A percentile compares a stretch with the other conserved stretches of the same genome.
Conservation (phyloP, 2,888 invertebrate genomes). For the Rhogogaster chlorosoma region DNA sequence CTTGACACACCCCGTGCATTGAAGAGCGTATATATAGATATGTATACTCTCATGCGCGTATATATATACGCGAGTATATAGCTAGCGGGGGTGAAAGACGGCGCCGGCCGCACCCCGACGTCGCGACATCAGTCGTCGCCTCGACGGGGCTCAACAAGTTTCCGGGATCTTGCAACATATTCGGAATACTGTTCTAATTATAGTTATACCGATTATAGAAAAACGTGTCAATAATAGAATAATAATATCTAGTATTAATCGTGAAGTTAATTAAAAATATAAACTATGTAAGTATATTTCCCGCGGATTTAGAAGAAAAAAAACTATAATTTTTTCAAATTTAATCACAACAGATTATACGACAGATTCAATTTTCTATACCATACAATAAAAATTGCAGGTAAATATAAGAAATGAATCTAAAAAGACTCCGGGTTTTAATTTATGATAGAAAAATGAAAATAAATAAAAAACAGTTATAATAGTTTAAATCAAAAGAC, state of each 20-base stretch:
- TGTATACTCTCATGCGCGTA: background rate
- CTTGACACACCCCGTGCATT: slow-evolving; percentile 30
- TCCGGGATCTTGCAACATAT: slow-evolving; percentile 59
- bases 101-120: slow-evolving; percentile 73
- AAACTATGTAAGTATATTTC: background rate
- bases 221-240: background rate
- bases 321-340: background rate
- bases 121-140: slow-evolving; percentile 71
- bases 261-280: background rate
- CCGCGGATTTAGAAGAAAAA: background rate
- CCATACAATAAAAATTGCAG: background rate
- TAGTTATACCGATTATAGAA: background rate
- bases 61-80: slow-evolving; percentile 37
- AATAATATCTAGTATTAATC: background rate
- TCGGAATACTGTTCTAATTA: background rate
- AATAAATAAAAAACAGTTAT: background rate
- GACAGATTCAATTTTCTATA: too few species aligned
- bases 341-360: background rate
- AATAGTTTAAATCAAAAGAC: background rate
- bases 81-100: slow-evolving; percentile 59
- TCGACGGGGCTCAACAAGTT: slow-evolving; percentile 74
- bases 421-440: background rate
- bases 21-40: background rate
- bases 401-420: background rate
- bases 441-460: background rate